These are phyloP conservation scores for Saturnia japonica DNA, from an alignment of 2,888 invertebrate species.

Conservation along the genomic window DNA sequence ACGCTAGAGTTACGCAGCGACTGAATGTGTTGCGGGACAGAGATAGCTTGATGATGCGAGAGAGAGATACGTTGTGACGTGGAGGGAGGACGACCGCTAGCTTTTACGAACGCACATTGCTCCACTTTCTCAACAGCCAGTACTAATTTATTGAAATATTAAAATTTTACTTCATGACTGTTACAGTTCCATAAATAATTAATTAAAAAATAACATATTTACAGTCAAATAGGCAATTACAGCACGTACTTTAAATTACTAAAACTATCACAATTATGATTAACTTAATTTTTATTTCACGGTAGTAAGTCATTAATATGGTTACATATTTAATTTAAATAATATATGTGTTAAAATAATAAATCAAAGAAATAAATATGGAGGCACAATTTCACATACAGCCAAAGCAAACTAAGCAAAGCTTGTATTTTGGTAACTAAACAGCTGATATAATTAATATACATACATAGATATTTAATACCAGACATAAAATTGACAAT, in stretches of 20 bases:
- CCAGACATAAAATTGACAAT: too few relatives aligned
- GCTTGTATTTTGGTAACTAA: too few relatives aligned
- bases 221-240: neutral
- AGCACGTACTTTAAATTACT: neutral
- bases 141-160: neutral
- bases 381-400: too few relatives aligned
- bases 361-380: too few relatives aligned
- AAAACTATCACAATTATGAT: neutral
- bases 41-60: constrained; percentile 62
- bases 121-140: constrained; percentile 47
- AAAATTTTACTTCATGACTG: neutral
- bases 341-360: too few relatives aligned
- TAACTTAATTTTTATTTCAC: neutral
- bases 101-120: constrained; percentile 69
- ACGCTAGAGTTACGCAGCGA: constrained; percentile 68
- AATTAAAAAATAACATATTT: neutral
- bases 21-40: constrained; percentile 68
- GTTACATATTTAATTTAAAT: too few relatives aligned
- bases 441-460: too few relatives aligned
- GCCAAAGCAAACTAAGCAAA: too few relatives aligned
- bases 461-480: too few relatives aligned
- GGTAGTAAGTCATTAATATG: too few relatives aligned
- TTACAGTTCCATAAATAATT: neutral
- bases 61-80: constrained; percentile 65
- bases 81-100: constrained; percentile 73